Base-by-base conservation (phyloP, 2,888 invertebrate genomes). In the Lordiphosa fenestrarum region DNA sequence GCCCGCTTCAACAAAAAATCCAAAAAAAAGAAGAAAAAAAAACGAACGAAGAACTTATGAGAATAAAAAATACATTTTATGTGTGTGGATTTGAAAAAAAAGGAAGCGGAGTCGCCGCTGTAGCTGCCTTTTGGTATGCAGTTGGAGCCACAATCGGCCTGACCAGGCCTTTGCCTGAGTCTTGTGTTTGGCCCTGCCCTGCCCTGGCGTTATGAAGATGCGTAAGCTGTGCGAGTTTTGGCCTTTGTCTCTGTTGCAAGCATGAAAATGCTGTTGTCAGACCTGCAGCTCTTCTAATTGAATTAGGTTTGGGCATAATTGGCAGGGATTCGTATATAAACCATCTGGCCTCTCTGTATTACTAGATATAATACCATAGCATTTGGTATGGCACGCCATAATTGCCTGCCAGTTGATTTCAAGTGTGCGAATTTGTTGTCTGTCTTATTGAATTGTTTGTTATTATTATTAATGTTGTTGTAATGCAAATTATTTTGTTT, bases 251-350 rank as follows among this genome's bases (percentile, higher is more conserved):
- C 44, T 50, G 23, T 55, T 55, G 64, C 59, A 66, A 66, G 52
- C 81, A 62, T 77, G 77, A 76, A 77, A 75, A 75, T 75, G 69
- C 78, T 74, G 62, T 76, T 71, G n/a, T n/a, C n/a, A n/a, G n/a
- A n/a, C n/a, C n/a, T n/a, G n/a, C n/a, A n/a, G n/a, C 3, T 62
- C 46, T 50, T 53, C 53, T 56, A 50, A 65, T 60, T 52, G 53
- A 60, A 60, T 25, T 25, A 25, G 25, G 7, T 25, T 25, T 25
- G 25, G 25, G 6, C 25, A 25, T 25, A 25, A 25, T 60, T 60
- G 62, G 30, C 30, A 1, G 2, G 2, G 15, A 15, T 9, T 9
- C 10, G 30, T n/a, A 9, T 9, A 25, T 23, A 6, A 6, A 25
- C 25, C 25, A 15, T 30, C 30, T 44, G 42, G 42, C 42, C 42